Evolutionary conservation across 2,113 vertebrate genomes (phyloP).

Genomic region (Irena cyanogastra): DNA sequence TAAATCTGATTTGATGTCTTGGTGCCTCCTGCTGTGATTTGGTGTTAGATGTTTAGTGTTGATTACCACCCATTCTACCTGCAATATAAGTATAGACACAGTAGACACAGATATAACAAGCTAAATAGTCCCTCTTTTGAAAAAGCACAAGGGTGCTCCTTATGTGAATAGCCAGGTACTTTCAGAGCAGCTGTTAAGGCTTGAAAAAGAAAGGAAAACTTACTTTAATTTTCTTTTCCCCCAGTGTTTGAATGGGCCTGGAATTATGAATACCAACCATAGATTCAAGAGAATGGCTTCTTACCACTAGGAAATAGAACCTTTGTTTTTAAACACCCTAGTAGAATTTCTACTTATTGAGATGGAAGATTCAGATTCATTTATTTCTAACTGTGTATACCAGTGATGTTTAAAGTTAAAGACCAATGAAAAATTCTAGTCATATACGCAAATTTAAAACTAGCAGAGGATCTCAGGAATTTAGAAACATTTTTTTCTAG

Average conservation of each 20-base stretch:
- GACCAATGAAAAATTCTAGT: neutral
- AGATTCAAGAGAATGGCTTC: neutral
- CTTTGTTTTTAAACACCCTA: neutral
- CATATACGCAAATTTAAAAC: neutral
- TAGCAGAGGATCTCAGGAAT: neutral
- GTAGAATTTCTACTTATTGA: neutral
- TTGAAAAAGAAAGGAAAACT: neutral
- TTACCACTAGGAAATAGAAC: neutral
- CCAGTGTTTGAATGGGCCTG: neutral
- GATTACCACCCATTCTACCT: neutral
- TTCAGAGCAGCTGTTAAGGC: neutral
- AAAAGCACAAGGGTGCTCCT: neutral
- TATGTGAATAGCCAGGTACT: neutral
- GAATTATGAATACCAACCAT: neutral
- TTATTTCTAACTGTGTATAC: neutral
- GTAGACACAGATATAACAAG: neutral
- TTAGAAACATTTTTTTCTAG: neutral
- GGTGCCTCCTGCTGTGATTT: neutral
- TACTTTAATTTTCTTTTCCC: neutral
- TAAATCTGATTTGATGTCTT: neutral
- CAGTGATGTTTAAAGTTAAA: neutral
- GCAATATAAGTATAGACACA: neutral
- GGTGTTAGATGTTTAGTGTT: neutral
- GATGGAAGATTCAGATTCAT: neutral
- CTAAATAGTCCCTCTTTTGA: neutral